phyloP scores from a whole-genome alignment of 2,797 vertebrate species.

The Tokudaia muenninki region DNA sequence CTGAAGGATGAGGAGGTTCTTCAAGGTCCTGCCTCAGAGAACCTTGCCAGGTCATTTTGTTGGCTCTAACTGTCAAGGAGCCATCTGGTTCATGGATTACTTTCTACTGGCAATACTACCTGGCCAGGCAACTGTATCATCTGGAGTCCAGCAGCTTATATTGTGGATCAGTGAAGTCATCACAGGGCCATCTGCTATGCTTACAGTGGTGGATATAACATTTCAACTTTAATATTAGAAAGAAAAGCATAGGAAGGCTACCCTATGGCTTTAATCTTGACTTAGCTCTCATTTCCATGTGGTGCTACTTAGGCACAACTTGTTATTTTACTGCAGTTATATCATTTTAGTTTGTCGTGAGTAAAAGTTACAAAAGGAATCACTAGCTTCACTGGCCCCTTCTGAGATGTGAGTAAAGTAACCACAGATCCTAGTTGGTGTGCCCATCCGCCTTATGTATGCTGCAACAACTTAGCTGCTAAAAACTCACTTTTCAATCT shows the following conservation, averaged over 20 bases:
- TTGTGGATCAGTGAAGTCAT: constrained; percentile 34
- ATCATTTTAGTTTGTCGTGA: neutral
- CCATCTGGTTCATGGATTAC: neutral
- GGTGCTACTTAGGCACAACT: neutral
- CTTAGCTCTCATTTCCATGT: neutral
- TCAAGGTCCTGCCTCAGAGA: neutral
- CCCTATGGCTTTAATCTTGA: neutral
- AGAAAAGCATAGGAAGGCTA: neutral
- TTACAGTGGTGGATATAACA: neutral
- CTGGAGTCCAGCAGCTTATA: constrained; percentile 22
- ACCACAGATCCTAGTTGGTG: neutral
- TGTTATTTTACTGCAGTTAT: neutral
- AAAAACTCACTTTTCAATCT: neutral
- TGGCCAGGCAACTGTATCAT: neutral
- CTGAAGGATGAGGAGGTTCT: neutral
- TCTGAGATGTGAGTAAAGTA: neutral
- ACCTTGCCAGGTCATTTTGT: constrained; percentile 22
- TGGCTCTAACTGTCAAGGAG: constrained; percentile 25
- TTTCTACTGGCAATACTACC: constrained; percentile 33
- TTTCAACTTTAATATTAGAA: constrained; percentile 59
- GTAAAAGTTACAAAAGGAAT: neutral
- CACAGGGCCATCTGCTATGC: constrained; percentile 27
- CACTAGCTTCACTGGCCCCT: neutral
- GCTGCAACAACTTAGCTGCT: neutral
- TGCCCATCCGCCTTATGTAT: neutral